These are phyloP conservation scores for Cirrhinus mrigala DNA, from an alignment of 2,797 vertebrate species.

Conservation along the genomic window DNA sequence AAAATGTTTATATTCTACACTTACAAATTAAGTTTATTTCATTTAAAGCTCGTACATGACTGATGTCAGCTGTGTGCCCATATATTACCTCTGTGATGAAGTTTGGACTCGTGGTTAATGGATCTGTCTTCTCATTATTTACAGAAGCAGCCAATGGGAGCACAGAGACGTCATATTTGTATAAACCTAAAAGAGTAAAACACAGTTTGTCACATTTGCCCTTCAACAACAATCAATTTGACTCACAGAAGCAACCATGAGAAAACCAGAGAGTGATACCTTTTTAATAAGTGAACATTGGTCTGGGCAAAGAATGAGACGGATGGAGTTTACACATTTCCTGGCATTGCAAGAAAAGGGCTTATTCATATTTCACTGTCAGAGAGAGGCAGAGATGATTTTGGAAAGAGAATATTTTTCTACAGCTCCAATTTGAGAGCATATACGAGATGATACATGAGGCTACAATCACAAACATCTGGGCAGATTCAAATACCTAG, in stretches of 20 bases:
- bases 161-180: constrained; percentile 1
- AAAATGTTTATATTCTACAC: constrained; percentile 21
- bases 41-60: constrained; percentile 23
- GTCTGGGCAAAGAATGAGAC: constrained; percentile 17
- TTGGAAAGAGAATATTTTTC: background rate
- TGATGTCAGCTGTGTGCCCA: constrained; percentile 30
- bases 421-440: background rate
- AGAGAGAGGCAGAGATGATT: background rate
- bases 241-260: constrained; percentile 6
- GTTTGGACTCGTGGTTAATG: constrained; percentile 50
- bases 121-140: constrained; percentile 49
- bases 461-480: constrained; percentile 22
- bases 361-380: constrained; percentile 42
- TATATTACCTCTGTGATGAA: constrained; percentile 39
- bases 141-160: constrained; percentile 5
- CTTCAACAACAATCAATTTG: constrained; percentile 40
- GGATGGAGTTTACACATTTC: constrained; percentile 30
- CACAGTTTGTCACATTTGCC: constrained; percentile 28
- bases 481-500: background rate
- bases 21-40: constrained; percentile 43
- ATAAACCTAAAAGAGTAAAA: constrained; percentile 10
- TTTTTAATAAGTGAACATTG: constrained; percentile 16
- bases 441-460: background rate
- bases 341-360: constrained; percentile 37
- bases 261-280: constrained; percentile 10